A percentile compares a stretch with the other conserved stretches of the same genome.
Evolutionary conservation across 2,797 vertebrate genomes (phyloP).

Genomic region (Poeciliopsis paucimaculata): DNA sequence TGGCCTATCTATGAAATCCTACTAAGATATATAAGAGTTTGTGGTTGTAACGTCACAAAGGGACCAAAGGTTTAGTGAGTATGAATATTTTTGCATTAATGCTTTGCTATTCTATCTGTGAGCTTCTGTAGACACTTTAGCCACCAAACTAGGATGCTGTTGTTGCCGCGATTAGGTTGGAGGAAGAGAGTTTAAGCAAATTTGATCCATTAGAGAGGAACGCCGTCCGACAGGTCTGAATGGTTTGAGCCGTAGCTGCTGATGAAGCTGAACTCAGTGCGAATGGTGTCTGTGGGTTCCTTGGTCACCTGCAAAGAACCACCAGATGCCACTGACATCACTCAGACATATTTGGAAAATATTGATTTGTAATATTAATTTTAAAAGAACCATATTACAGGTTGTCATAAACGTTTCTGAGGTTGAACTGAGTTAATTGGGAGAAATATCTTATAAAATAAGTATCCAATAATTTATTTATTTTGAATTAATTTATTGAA

Average conservation of each 20-base stretch:
- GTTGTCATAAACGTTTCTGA: neutral
- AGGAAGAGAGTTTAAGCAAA: conserved; percentile 12
- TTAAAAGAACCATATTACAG: neutral
- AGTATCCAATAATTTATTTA: neutral
- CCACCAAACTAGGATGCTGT: conserved; percentile 12
- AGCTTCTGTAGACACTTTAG: conserved; percentile 26
- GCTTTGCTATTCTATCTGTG: conserved; percentile 3
- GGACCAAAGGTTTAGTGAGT: neutral
- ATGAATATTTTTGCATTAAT: neutral
- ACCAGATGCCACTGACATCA: neutral
- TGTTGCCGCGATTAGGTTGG: conserved; percentile 13
- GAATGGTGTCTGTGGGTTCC: conserved; percentile 50
- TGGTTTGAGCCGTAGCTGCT: conserved; percentile 79
- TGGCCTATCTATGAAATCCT: neutral
- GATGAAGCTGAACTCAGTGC: conserved; percentile 76
- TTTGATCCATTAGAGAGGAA: conserved; percentile 72
- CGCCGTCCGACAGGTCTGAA: conserved; percentile 84
- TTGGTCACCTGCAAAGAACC: conserved; percentile 66
- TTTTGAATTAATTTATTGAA: neutral
- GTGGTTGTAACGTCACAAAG: neutral
- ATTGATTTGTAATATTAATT: neutral
- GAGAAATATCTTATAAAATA: neutral
- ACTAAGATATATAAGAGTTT: neutral
- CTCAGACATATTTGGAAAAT: no score
- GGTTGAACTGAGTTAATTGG: neutral